Evolutionary conservation across 2,113 vertebrate species (phyloP).

Genomic region (Sphyrna mokarran): DNA sequence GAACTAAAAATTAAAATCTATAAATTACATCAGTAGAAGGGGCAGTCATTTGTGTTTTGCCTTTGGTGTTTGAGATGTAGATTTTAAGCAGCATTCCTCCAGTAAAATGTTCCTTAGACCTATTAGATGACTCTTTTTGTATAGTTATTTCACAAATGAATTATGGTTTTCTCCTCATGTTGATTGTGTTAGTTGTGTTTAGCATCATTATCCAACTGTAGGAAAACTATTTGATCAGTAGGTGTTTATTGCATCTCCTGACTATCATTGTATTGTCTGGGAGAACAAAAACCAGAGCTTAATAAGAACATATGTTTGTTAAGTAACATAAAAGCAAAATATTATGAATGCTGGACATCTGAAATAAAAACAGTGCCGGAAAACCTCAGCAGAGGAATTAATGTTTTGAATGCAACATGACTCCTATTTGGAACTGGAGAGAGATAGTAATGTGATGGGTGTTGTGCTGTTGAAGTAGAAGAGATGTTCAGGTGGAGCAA

Average conservation of each 20-base stretch:
- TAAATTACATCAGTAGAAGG: neutral
- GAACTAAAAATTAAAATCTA: neutral
- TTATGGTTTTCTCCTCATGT: neutral
- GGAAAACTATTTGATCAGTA: neutral
- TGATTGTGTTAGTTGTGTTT: neutral
- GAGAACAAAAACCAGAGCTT: neutral
- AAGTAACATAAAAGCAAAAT: too few species aligned
- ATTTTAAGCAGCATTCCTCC: slow-evolving; percentile 22
- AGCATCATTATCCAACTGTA: neutral
- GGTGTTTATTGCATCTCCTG: neutral
- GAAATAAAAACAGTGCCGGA: too few species aligned
- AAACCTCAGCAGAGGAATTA: too few species aligned
- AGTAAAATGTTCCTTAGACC: neutral
- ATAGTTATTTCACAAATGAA: slow-evolving; percentile 21
- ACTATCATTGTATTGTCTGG: neutral
- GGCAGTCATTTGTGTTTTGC: neutral
- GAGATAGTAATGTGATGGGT: too few species aligned
- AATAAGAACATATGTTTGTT: too few species aligned
- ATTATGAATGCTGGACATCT: too few species aligned
- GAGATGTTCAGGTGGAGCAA: too few species aligned
- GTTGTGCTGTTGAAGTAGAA: too few species aligned
- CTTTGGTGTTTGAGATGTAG: neutral
- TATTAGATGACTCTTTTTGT: neutral
- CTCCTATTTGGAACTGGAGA: too few species aligned
- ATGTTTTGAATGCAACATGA: too few species aligned